Evolutionary conservation across 2,113 vertebrate species (phyloP).

Genomic region (Lepidothrix coronata): DNA sequence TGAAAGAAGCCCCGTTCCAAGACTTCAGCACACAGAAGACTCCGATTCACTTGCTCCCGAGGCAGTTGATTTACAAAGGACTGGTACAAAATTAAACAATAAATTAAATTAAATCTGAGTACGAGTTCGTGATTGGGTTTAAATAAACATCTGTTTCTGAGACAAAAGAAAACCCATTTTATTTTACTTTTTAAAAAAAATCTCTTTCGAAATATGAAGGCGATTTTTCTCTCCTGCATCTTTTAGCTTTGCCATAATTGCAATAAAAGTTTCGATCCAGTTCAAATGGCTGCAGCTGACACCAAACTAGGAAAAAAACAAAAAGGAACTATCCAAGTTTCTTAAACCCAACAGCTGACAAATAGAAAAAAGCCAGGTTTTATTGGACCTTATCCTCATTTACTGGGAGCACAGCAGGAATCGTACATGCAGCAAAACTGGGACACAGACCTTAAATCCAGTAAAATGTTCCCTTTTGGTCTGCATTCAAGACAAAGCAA

Average conservation of each 20-base stretch:
- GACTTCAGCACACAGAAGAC: not conserved
- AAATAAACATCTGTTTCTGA: slow-evolving; percentile 27
- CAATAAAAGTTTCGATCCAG: not conserved
- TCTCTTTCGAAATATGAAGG: not conserved
- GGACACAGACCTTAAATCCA: not conserved
- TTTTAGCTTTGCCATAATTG: not conserved
- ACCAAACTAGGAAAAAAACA: not conserved
- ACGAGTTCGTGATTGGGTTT: not conserved
- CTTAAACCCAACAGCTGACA: not conserved
- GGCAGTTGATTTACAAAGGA: slow-evolving; percentile 12
- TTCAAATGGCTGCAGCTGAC: not conserved
- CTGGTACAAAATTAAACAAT: slow-evolving; percentile 36
- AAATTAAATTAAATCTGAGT: slow-evolving; percentile 34
- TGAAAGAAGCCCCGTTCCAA: not conserved
- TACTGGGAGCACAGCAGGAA: not conserved
- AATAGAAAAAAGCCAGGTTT: not conserved
- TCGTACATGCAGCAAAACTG: not conserved
- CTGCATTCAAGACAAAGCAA: not conserved
- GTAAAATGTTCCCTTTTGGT: not conserved
- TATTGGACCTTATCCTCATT: not conserved
- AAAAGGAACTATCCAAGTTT: not conserved
- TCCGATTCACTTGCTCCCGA: not conserved
- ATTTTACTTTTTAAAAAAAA: not conserved
- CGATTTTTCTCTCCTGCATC: not conserved
- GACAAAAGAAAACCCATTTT: not conserved